Conservation (phyloP, 2,797 vertebrate species). For the Hypotaenidia philippensis region DNA sequence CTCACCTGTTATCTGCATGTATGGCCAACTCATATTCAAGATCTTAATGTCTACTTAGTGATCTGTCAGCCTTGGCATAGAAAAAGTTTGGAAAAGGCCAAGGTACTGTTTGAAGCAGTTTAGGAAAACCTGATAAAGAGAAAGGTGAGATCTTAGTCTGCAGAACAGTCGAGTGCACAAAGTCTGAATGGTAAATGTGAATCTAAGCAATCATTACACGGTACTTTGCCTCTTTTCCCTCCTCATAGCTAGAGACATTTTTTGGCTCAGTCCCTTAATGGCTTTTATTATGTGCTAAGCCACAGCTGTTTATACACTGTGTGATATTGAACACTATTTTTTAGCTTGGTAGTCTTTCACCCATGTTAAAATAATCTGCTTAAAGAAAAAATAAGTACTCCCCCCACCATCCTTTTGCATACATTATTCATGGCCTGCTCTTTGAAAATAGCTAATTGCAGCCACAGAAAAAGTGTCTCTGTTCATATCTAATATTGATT, state of each 20-base stretch:
- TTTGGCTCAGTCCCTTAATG: constrained; percentile 47
- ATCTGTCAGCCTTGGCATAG: background rate
- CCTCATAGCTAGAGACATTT: constrained; percentile 44
- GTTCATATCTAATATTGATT: constrained; percentile 59
- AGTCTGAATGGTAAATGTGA: constrained; percentile 24
- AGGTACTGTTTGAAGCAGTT: background rate
- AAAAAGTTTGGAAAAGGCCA: background rate
- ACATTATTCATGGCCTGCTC: constrained; percentile 55
- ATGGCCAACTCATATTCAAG: background rate
- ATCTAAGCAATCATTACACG: background rate
- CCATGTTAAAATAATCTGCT: constrained; percentile 60
- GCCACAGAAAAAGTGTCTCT: constrained; percentile 37
- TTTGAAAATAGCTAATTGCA: constrained; percentile 71
- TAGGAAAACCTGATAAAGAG: background rate
- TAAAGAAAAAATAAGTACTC: constrained; percentile 57
- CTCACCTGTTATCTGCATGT: background rate
- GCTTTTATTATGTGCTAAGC: constrained; percentile 46
- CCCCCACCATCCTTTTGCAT: constrained; percentile 15
- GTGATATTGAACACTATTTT: constrained; percentile 54
- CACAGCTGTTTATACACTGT: constrained; percentile 59
- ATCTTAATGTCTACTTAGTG: background rate
- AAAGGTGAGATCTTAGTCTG: background rate
- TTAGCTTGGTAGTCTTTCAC: constrained; percentile 34
- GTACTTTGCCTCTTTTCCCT: constrained; percentile 10
- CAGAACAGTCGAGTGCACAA: background rate